Base-by-base conservation (phyloP, 2,888 invertebrate genomes). In the Stegana nigrithorax region DNA sequence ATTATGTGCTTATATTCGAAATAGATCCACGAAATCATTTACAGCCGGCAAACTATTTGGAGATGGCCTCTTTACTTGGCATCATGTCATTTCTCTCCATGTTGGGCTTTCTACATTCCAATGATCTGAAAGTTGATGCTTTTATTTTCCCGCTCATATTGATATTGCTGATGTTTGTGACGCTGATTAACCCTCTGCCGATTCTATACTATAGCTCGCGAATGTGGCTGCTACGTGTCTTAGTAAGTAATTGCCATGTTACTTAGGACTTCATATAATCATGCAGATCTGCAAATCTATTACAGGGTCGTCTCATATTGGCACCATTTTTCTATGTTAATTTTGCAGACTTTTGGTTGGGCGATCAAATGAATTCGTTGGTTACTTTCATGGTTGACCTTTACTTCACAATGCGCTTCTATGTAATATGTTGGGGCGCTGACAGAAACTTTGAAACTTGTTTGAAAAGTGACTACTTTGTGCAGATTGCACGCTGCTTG, bases 281-380 rank as follows among this genome's bases (percentile, higher is more conserved):
- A n/a, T n/a, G n/a, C n/a, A n/a, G n/a, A n/a, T n/a, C n/a, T n/a
- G n/a, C 14, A 5, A 39, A n/a, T n/a, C n/a, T 17, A 21, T 47
- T 47, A 4, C 6, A 55, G 93, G 91, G 91, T 64, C 90, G 93
- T 29, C 92, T 96, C 65, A 78, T 96, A 29, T 89, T 92, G 26
- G 95, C 97, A 0, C 97, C 97, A 25, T 94, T 97, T 81, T 91
- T 93, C 82, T 93, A 93, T 69, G 97, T 98, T 7, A 90, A 93
- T 36, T 98, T 98, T 83, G 96, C 97, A 10, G 97, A 98, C 86
- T 98, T 98, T 88, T 98, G 97, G 97, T 90, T 98, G 84, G 97
- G 73, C 4, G 98, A 98, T 87, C 98, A 98, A 84, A 88, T 97
- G 81, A 98, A 96, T 85, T 97, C 97, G 63, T 88, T 98, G 71